Conservation (phyloP, 2,888 invertebrate species). For the Luffia ferchaultella region DNA sequence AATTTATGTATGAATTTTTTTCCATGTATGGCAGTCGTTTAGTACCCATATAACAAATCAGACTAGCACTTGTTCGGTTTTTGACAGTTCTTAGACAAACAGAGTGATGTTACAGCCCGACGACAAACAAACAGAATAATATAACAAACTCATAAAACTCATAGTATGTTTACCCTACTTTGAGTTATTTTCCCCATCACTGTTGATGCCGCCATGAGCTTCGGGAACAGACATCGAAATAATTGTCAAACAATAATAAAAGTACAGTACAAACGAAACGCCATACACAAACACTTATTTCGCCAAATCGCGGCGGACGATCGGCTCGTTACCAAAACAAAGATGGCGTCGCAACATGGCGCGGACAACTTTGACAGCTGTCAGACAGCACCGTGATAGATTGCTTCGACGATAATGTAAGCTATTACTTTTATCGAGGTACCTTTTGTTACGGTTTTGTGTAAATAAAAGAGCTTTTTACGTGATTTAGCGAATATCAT, state of each 20-base stretch:
- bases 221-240: background rate
- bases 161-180: too few relatives aligned
- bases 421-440: background rate
- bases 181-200: too few relatives aligned
- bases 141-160: too few relatives aligned
- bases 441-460: background rate
- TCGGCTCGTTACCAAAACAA: slow-evolving; percentile 6
- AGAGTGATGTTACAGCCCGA: too few relatives aligned
- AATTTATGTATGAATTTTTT: too few relatives aligned
- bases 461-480: background rate
- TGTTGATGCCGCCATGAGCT: too few relatives aligned
- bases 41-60: too few relatives aligned
- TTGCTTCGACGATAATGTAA: background rate
- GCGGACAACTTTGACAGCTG: slow-evolving; percentile 58
- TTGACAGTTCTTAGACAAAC: too few relatives aligned
- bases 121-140: too few relatives aligned
- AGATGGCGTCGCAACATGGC: slow-evolving; percentile 35
- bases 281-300: background rate
- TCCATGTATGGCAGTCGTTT: too few relatives aligned
- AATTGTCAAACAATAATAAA: background rate
- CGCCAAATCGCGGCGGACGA: slow-evolving; percentile 2
- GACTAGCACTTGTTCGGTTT: too few relatives aligned
- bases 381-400: slow-evolving; percentile 36
- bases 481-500: background rate
- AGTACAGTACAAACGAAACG: background rate